Conservation (phyloP, 2,888 invertebrate genomes). For the Tupiocoris notatus region DNA sequence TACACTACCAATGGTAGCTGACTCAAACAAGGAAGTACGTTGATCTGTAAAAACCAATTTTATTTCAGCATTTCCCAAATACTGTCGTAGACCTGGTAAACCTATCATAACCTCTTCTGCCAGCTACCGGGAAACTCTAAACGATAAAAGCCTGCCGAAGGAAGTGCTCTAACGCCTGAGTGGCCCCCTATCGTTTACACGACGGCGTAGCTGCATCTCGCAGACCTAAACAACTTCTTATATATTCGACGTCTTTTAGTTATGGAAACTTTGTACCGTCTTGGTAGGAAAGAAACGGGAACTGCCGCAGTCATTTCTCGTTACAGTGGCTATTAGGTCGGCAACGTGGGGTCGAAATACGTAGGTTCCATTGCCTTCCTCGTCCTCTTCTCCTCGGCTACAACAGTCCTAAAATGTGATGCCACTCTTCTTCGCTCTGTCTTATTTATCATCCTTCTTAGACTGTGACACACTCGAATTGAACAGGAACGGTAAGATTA, state of each 20-base stretch:
- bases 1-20: too few species aligned
- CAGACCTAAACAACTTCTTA: conserved; percentile 22
- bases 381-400: background rate
- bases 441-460: conserved; percentile 4
- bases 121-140: conserved; percentile 31
- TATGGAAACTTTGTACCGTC: conserved; percentile 29
- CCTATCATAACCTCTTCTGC: conserved; percentile 7
- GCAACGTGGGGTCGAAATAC: conserved; percentile 15
- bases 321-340: conserved; percentile 23
- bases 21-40: too few species aligned
- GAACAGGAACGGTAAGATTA: conserved; percentile 35
- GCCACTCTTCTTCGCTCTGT: conserved; percentile 3
- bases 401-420: conserved; percentile 21
- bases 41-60: too few species aligned
- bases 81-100: conserved; percentile 14
- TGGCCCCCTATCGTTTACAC: background rate
- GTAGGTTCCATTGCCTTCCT: background rate
- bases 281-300: background rate
- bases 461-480: conserved; percentile 24
- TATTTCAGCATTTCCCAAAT: background rate
- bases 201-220: background rate
- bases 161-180: background rate
- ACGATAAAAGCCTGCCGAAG: conserved; percentile 31
- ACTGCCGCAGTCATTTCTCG: conserved; percentile 31
- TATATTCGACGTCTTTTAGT: conserved; percentile 36